A percentile compares a stretch with the other conserved stretches of the same genome.
phyloP scores from a whole-genome alignment of 2,797 vertebrate species.

The Numenius phaeopus region DNA sequence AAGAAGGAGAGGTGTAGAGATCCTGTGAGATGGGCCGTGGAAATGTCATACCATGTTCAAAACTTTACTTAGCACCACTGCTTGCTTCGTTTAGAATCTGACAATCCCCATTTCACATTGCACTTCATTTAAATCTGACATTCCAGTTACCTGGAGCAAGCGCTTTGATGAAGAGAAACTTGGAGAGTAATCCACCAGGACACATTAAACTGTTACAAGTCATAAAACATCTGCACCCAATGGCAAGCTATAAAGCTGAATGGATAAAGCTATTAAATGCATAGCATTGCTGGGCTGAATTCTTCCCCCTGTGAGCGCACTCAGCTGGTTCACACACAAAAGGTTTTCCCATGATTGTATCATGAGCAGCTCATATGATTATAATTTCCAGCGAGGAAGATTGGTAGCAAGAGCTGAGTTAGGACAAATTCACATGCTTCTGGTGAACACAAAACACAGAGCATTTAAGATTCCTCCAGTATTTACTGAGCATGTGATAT shows the following conservation, averaged over 20 bases:
- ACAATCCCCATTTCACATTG: constrained; percentile 3
- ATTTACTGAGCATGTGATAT: constrained; percentile 10
- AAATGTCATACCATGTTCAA: constrained; percentile 32
- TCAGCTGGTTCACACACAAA: constrained; percentile 44
- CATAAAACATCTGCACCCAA: constrained; percentile 73
- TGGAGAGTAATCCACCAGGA: constrained; percentile 69
- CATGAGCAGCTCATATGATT: constrained; percentile 39
- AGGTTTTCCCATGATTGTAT: constrained; percentile 29
- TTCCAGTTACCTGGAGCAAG: constrained; percentile 58
- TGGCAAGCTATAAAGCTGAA: constrained; percentile 72
- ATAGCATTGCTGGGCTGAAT: constrained; percentile 51
- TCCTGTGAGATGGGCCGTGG: background rate
- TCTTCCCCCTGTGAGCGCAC: constrained; percentile 17
- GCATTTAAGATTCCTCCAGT: background rate
- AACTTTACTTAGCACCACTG: constrained; percentile 47
- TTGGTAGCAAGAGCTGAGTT: background rate
- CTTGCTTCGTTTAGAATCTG: constrained; percentile 11
- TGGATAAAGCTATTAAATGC: constrained; percentile 71
- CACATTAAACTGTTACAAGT: constrained; percentile 73
- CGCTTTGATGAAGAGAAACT: constrained; percentile 68
- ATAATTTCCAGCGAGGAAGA: constrained; percentile 22
- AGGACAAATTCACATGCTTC: background rate
- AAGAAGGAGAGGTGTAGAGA: background rate
- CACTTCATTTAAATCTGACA: constrained; percentile 65
- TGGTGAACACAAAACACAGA: background rate